Percentiles rank a stretch among this genome's conserved stretches.
Evolutionary conservation across 1,140 invertebrate genomes (phyloP).

Genomic region (Zeugodacus cucurbitae): DNA sequence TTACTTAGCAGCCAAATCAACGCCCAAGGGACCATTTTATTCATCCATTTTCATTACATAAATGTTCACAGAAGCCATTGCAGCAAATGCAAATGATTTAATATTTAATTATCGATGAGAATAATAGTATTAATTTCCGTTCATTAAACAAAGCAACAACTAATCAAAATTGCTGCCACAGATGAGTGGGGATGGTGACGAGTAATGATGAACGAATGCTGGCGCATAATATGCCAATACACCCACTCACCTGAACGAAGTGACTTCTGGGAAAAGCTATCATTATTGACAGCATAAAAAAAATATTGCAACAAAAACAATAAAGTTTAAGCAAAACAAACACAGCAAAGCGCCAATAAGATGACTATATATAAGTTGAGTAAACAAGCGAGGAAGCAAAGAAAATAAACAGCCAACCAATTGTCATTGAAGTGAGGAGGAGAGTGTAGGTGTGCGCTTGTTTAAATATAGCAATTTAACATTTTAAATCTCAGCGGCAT

Average conservation of each 20-base stretch:
- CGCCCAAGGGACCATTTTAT: too few species aligned
- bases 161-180: too few species aligned
- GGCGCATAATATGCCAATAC: neutral
- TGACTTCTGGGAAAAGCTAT: neutral
- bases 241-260: neutral
- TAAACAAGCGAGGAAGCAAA: neutral
- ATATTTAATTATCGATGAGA: neutral
- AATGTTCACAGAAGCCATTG: neutral
- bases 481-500: neutral
- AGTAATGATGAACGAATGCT: neutral
- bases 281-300: neutral
- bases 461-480: constrained; percentile 8
- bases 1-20: too few species aligned
- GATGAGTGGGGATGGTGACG: neutral
- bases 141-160: neutral
- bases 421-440: neutral
- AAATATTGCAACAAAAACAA: neutral
- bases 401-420: neutral
- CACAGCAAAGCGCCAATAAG: neutral
- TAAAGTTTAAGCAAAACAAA: neutral
- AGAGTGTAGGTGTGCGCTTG: too few species aligned
- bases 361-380: neutral
- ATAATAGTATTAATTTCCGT: neutral
- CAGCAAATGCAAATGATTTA: neutral
- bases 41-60: neutral